Base-by-base conservation (phyloP, 2,888 invertebrate species). In the Apeira syringaria region DNA sequence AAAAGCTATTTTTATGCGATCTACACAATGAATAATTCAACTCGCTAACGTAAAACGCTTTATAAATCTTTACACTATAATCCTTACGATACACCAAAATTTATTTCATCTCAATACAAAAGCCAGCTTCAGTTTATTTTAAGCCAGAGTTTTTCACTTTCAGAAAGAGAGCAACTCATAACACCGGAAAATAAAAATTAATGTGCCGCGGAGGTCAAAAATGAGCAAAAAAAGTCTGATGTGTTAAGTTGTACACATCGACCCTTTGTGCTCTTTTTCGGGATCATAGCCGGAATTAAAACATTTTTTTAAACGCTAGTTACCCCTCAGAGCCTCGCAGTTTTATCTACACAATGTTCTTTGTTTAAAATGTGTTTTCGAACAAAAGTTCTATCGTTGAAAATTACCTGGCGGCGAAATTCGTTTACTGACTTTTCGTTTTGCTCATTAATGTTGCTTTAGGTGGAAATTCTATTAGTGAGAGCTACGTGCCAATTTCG, bases 391-490 rank as follows among this genome's bases (percentile, higher is more conserved):
- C 8, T 20, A n/a, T 25, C 30, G 45, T 22, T 35, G 34, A 26
- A 45, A 39, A 45, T 39, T 35, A 39, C 30, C 39, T 30, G 27
- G 15, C 18, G 28, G 27, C 32, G 27, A 15, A 45, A 39, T 45
- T 45, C 34, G 35, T 39, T 45, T 39, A 39, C 33, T 2, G 10
- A 38, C 30, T 45, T 39, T 32, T 32, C 25, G 24, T 38, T 38
- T 25, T 10, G 28, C 25, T 33, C 33, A 38, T 44, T 31, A 29
- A 8, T 38, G 44, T 44, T 33, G 37, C 18, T 37, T 27, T 35
- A 15, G 32, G 33, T 17, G 18, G 18, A 24, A 37, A 44, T 33
- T 13, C 27, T 9, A 38, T 44, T 38, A 44, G 25, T 12, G 29
- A n/a, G 15, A 17, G 8, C 18, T 32, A 11, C 27, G 27, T 26